Conservation (phyloP, 2,113 vertebrate species). For the Numenius arquata region DNA sequence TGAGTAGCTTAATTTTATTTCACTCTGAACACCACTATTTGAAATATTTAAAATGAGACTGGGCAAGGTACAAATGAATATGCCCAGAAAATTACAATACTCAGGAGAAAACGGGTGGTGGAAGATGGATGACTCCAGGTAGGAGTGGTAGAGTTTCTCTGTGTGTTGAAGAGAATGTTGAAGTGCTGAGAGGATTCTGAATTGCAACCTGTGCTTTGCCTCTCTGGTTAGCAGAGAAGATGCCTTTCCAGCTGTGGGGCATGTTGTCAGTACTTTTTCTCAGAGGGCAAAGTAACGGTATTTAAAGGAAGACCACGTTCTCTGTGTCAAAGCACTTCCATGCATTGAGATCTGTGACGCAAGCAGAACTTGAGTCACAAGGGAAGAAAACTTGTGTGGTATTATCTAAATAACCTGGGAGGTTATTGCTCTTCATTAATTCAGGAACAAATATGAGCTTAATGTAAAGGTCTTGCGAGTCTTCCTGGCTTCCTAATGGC, state of each 20-base stretch:
- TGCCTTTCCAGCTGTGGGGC: not conserved
- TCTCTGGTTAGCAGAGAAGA: not conserved
- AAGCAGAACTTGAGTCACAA: not conserved
- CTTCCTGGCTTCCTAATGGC: not conserved
- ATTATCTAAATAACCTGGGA: not conserved
- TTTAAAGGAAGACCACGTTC: not conserved
- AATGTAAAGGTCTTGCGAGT: not conserved
- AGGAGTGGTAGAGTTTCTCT: not conserved
- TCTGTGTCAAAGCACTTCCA: not conserved
- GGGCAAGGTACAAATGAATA: not conserved
- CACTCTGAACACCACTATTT: not conserved
- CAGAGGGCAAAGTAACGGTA: not conserved
- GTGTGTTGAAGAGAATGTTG: not conserved
- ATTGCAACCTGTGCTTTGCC: not conserved
- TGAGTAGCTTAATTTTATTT: not conserved
- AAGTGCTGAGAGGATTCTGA: not conserved
- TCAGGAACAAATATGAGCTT: not conserved
- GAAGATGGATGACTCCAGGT: not conserved
- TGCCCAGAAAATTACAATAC: not conserved
- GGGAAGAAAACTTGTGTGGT: not conserved
- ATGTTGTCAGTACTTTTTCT: not conserved
- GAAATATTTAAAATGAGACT: not conserved
- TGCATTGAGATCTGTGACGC: not conserved
- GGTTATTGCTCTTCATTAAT: not conserved
- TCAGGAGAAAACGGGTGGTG: fast-evolving